phyloP scores from a whole-genome alignment of 2,113 vertebrate genomes.

The Xenopus tropicalis region UCB_Xtro_10.0 CM004448.2:154236501-154237000 shows the following conservation, averaged over 20 bases:
- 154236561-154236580: background rate
- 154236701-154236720: background rate
- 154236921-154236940: background rate
- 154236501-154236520: slow-evolving; percentile 9
- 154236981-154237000: background rate
- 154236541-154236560: slow-evolving; percentile 42
- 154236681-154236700: too few species aligned
- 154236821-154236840: background rate
- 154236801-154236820: background rate
- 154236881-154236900: background rate
- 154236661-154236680: background rate
- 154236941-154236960: background rate
- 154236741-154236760: background rate
- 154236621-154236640: slow-evolving; percentile 15
- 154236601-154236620: slow-evolving; percentile 7
- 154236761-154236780: background rate
- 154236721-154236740: slow-evolving; percentile 24
- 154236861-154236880: background rate
- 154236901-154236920: background rate
- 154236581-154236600: background rate
- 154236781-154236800: background rate
- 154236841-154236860: background rate
- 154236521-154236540: slow-evolving; percentile 1
- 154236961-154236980: background rate
- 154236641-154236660: background rate